Evolutionary conservation across 2,888 invertebrate genomes (phyloP), one percentile per base, ranked within the genome.

Genomic region (Toxonevra muliebris): DNA sequence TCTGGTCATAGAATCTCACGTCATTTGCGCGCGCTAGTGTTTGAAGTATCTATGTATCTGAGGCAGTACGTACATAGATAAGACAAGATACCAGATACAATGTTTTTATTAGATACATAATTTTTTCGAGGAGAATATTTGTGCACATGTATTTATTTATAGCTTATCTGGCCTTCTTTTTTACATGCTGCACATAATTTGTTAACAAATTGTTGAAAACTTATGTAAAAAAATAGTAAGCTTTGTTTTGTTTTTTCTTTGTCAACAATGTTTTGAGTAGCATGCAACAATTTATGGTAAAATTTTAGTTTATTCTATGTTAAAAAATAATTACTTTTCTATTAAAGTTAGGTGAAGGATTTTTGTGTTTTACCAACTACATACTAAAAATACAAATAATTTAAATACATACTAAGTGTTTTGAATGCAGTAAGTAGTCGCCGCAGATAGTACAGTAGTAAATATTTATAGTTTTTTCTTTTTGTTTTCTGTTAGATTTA

Each of bases 141-240:
- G 11, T 15, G n/a, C 13, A 15, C 48, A 48, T 48, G 48, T 48
- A 5, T n/a, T 15, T 48, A 5, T n/a, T 15, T 48, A 12, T 10
- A 11, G 13, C 48, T 10, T 48, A 48, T 48, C 48, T 13, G n/a
- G 48, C 48, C 48, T 48, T 13, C 48, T 48, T 15, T 58, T 41
- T 43, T n/a, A 42, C 20, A 20, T 42, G 43, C 42, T 10, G 59
- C 59, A 58, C 59, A 65, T 65, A 65, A 65, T 65, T 65, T 65
- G 65, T 65, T 65, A 65, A 65, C 65, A 65, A 65, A 65, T 65
- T 65, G 52, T 30, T 30, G 30, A 30, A 30, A 30, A 30, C 30
- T 30, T 30, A 4, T 30, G 30, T 30, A 30, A 30, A 30, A 30
- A 30, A 30, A n/a, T n/a, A n/a, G n/a, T 30, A 30, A 30, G 30